Percentiles rank a stretch among this genome's conserved stretches.
Conservation (phyloP, 1,140 invertebrate genomes). For the Schlechtendalia chinensis region DNA sequence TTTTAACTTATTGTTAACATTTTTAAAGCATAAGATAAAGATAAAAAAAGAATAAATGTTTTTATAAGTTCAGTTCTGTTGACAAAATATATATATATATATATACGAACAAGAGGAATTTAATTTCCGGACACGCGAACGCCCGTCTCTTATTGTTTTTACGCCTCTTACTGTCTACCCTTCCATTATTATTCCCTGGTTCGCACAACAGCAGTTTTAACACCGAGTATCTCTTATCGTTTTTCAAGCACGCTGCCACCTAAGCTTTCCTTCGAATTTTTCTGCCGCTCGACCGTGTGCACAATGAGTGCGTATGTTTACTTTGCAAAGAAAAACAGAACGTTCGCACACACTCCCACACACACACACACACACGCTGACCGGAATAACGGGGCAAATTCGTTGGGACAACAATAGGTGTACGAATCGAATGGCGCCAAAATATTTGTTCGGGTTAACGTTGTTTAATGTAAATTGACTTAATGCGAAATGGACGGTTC, state of each 20-base stretch:
- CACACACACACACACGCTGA: too few species aligned
- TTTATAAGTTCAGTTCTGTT: conserved; percentile 22
- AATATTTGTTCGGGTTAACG: too few species aligned
- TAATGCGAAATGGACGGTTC: too few species aligned
- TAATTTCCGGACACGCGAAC: conserved; percentile 18
- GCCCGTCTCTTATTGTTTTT: conserved; percentile 35
- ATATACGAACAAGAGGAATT: conserved; percentile 33
- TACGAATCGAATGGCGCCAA: neutral
- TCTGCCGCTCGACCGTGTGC: neutral
- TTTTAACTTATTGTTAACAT: conserved; percentile 18
- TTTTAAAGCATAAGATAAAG: neutral
- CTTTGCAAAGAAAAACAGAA: conserved; percentile 35
- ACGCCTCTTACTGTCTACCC: conserved; percentile 16
- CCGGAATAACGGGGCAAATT: neutral
- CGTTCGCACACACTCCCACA: neutral
- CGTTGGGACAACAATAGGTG: neutral
- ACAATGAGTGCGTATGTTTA: conserved; percentile 17
- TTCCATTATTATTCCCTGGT: conserved; percentile 6
- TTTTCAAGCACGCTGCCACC: conserved; percentile 4
- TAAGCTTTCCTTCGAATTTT: neutral
- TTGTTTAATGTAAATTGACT: too few species aligned
- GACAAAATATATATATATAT: neutral
- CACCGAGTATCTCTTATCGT: conserved; percentile 21
- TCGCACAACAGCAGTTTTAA: neutral
- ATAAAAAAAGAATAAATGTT: conserved; percentile 2